These are phyloP conservation scores for Capromys pilorides DNA, from an alignment of 2,797 vertebrate genomes.

Conservation along the genomic window DNA sequence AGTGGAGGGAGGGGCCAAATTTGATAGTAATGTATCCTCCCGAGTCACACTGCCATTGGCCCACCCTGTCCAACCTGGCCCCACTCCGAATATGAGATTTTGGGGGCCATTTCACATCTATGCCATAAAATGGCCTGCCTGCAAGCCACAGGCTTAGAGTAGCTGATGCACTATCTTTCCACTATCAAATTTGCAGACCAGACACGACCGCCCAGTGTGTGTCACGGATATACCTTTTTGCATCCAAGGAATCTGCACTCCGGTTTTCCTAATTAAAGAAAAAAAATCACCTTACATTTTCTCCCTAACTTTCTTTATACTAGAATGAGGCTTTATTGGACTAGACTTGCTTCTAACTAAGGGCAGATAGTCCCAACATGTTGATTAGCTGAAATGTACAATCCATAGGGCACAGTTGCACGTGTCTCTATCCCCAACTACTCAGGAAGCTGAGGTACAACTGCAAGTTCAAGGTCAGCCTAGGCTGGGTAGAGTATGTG, in stretches of 20 bases:
- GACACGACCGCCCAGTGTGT: neutral
- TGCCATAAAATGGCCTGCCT: neutral
- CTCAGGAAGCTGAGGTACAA: neutral
- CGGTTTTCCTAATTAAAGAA: neutral
- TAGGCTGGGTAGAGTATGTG: neutral
- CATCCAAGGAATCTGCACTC: neutral
- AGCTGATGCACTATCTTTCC: neutral
- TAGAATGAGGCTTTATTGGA: neutral
- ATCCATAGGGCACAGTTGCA: neutral
- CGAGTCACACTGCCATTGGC: neutral
- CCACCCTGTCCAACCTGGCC: neutral
- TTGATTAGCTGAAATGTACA: neutral
- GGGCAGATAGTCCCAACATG: neutral
- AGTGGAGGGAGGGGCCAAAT: neutral
- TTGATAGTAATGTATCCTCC: neutral
- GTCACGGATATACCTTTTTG: neutral
- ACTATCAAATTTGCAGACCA: neutral
- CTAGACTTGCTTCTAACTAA: slow-evolving; percentile 5
- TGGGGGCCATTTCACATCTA: neutral
- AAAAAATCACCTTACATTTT: slow-evolving; percentile 3
- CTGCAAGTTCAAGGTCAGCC: neutral
- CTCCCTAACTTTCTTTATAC: slow-evolving; percentile 17
- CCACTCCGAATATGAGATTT: neutral
- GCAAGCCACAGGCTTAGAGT: neutral
- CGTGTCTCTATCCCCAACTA: neutral